phyloP scores from a whole-genome alignment of 2,888 invertebrate species.

The Nomada ruficornis region DNA sequence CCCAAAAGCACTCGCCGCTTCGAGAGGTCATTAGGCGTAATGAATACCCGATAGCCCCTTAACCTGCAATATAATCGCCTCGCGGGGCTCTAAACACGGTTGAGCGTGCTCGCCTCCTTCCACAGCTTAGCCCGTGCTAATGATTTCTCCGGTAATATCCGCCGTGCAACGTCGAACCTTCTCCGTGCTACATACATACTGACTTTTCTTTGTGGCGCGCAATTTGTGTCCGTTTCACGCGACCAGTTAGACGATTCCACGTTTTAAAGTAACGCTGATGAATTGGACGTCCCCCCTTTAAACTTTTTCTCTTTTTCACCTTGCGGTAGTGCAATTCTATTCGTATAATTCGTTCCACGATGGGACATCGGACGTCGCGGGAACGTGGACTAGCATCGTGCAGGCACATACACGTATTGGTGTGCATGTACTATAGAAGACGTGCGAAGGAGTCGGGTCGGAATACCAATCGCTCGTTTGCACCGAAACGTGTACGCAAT shows the following conservation, averaged over 20 bases:
- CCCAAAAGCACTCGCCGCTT: constrained; percentile 69
- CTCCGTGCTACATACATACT: background rate
- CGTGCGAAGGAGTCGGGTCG: background rate
- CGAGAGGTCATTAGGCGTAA: constrained; percentile 73
- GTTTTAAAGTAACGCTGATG: constrained; percentile 22
- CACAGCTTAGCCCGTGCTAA: constrained; percentile 53
- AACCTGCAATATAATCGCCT: constrained; percentile 70
- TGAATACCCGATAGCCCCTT: constrained; percentile 73
- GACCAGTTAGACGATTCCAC: background rate
- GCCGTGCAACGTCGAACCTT: constrained; percentile 2
- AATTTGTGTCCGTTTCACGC: constrained; percentile 27
- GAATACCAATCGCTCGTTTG: constrained; percentile 10
- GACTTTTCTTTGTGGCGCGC: constrained; percentile 15
- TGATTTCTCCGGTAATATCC: constrained; percentile 58
- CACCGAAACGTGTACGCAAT: background rate
- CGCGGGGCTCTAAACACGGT: constrained; percentile 56
- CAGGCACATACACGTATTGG: no score
- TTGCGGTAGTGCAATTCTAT: no score
- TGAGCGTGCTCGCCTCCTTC: constrained; percentile 19
- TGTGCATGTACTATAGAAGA: no score
- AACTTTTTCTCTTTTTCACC: no score
- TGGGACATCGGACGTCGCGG: constrained; percentile 1
- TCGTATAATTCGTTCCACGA: background rate
- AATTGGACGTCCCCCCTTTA: background rate
- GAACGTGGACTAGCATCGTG: background rate